Conservation (phyloP, 2,888 invertebrate genomes). For the Phytoseiulus persimilis region DNA sequence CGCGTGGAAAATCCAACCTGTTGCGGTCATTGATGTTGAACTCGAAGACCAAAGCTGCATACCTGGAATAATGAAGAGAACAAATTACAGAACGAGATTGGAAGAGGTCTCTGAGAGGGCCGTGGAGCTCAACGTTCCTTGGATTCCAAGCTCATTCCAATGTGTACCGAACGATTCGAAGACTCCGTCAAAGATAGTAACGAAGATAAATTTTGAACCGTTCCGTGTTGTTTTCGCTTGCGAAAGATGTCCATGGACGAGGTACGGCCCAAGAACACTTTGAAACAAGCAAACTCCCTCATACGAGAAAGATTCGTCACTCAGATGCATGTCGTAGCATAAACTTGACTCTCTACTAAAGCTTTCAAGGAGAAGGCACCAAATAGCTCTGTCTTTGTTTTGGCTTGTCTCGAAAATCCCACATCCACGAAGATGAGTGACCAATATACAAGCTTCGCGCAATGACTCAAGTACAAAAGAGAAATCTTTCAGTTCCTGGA, state of each 20-base stretch:
- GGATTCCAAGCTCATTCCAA: neutral
- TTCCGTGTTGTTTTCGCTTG: neutral
- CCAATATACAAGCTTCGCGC: neutral
- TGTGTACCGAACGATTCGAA: neutral
- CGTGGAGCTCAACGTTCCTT: too few relatives aligned
- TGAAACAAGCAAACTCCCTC: neutral
- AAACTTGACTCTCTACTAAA: conserved; percentile 10
- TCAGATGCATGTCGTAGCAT: neutral
- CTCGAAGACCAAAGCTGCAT: too few relatives aligned
- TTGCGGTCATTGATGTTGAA: too few relatives aligned
- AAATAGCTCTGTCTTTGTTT: neutral
- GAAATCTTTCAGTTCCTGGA: neutral
- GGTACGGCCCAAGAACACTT: conserved; percentile 6
- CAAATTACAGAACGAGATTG: too few relatives aligned
- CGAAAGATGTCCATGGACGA: conserved; percentile 13
- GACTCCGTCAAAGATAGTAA: neutral
- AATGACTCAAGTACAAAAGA: neutral
- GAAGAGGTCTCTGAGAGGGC: too few relatives aligned
- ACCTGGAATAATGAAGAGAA: too few relatives aligned
- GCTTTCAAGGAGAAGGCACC: conserved; percentile 26
- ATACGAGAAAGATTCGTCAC: neutral
- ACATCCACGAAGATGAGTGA: neutral
- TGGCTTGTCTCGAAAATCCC: neutral
- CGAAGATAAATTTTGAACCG: neutral
- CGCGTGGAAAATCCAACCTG: too few relatives aligned